phyloP scores from a whole-genome alignment of 2,113 vertebrate genomes.

The Nerophis ophidion region DNA sequence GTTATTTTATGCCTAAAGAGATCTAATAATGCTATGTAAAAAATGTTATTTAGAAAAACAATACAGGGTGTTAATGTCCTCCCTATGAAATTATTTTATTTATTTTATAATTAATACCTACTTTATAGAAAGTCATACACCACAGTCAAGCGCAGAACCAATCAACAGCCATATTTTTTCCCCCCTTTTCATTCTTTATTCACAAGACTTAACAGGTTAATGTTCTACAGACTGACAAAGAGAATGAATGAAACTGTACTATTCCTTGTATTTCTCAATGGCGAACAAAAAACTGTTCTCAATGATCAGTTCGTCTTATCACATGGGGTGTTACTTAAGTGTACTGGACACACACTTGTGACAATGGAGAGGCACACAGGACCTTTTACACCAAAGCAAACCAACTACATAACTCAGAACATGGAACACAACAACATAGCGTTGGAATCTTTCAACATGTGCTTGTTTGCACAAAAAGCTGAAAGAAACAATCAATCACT shows the following conservation, averaged over 20 bases:
- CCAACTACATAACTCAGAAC: slow-evolving; percentile 15
- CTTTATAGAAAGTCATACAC: too few species aligned
- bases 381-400: background rate
- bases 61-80: too few species aligned
- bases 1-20: too few species aligned
- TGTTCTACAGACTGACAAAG: background rate
- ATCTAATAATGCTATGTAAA: too few species aligned
- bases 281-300: background rate
- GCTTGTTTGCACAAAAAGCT: slow-evolving; percentile 21
- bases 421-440: slow-evolving; percentile 18
- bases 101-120: too few species aligned
- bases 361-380: background rate
- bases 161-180: too few species aligned
- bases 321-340: background rate
- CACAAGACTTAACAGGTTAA: background rate
- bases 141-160: too few species aligned
- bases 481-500: slow-evolving; percentile 43
- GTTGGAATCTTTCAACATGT: slow-evolving; percentile 22
- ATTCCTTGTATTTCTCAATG: background rate
- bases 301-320: background rate
- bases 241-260: background rate
- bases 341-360: background rate
- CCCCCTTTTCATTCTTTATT: background rate
- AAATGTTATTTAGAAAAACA: too few species aligned
- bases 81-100: too few species aligned